Percentiles rank a stretch among this genome's conserved stretches.
Evolutionary conservation across 2,113 vertebrate species (phyloP).

Genomic region (Genyomyrus donnyi): DNA sequence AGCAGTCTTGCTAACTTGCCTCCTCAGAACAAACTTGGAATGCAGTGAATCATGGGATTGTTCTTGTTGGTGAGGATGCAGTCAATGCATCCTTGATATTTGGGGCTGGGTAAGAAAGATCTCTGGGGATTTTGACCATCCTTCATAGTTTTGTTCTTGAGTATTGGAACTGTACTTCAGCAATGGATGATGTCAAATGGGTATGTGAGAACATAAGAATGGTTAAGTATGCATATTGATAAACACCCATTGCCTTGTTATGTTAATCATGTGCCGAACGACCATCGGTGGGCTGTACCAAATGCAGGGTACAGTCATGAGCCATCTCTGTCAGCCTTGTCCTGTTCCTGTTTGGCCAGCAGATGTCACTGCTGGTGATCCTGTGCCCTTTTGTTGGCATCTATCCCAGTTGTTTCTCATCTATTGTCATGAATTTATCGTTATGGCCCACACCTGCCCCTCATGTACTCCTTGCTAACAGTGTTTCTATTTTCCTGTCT

Average conservation of each 20-base stretch:
- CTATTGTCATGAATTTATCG: not conserved
- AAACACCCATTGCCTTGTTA: not conserved
- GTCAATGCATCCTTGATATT: not conserved
- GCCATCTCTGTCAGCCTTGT: not conserved
- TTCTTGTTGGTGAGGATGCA: not conserved
- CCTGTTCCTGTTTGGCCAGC: not conserved
- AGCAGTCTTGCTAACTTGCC: not conserved
- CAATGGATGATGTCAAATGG: not conserved
- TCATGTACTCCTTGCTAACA: not conserved
- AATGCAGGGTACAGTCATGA: not conserved
- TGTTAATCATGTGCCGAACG: not conserved
- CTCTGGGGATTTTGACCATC: not conserved
- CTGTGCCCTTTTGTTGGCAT: not conserved
- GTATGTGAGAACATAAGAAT: not conserved
- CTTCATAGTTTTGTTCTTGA: not conserved
- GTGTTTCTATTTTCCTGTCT: not conserved
- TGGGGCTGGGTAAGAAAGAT: not conserved
- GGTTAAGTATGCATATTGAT: not conserved
- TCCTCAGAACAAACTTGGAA: not conserved
- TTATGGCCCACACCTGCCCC: not conserved
- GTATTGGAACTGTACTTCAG: not conserved
- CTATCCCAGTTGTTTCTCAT: not conserved
- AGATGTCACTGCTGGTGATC: not conserved
- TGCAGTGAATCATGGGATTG: not conserved
- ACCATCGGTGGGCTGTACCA: not conserved